Base-by-base conservation (phyloP, 2,888 invertebrate species). In the Baronia brevicornis region DNA sequence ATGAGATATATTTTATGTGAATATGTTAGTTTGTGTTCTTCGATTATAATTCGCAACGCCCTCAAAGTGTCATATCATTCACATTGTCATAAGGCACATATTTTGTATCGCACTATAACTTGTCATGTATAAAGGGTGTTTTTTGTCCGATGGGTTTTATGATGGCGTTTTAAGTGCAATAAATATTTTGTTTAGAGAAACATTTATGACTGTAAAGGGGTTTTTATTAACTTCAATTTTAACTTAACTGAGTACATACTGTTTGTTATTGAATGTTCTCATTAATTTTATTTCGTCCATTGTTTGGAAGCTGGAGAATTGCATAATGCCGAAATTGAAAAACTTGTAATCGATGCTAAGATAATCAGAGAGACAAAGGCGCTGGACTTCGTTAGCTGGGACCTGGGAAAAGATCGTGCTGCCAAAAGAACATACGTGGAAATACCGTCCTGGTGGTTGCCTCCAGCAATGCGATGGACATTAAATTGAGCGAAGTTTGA, bases 31-130 rank as follows among this genome's bases (percentile, higher is more conserved):
- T 53, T 41, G 59, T 36, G 27, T 28, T 36, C 39, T 25, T 38
- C 43, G 43, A 57, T 58, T 59, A 64, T 74, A 74, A 82, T 84
- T 84, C 74, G 84, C 48, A 75, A 82, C 80, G 82, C 82, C 82
- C 82, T 77, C 72, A 68, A 72, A 69, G 64, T 82, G 82, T 82
- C 82, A 82, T 80, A 84, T 84, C 79, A 77, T 64, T 82, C 78
- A 82, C 75, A 63, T 56, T 54, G 61, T 72, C 69, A 79, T 70
- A 66, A 73, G 78, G 75, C 78, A 78, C 71, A 78, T 77, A 79
- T 79, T 80, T 78, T 74, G 66, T 66, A 65, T 68, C 65, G 68
- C 60, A 51, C 59, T 60, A 70, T 72, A 67, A 66, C 60, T 45
- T 48, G 51, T 54, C 44, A 41, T 45, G 44, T 57, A 43, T 37